A percentile compares a stretch with the other conserved stretches of the same genome.
Evolutionary conservation across 2,888 invertebrate genomes (phyloP).

Genomic region (Cryptophagus acutangulus): DNA sequence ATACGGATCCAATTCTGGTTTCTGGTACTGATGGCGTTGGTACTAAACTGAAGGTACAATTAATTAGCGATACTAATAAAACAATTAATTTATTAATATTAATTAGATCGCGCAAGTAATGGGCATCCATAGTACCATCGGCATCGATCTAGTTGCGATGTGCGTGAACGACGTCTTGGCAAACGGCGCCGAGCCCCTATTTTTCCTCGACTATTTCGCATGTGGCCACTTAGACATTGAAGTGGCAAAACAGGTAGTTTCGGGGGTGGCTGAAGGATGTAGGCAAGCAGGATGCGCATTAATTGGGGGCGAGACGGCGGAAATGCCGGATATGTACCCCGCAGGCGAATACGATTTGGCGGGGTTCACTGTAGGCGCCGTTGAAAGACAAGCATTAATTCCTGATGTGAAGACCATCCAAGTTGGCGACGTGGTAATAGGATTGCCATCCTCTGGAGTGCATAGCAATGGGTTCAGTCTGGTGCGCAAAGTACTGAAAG

Average conservation of each 20-base stretch:
- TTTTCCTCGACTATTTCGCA: constrained; percentile 96
- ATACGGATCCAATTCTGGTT: constrained; percentile 78
- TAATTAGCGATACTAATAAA: neutral
- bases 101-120: constrained; percentile 74
- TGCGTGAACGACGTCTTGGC: constrained; percentile 95
- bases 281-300: constrained; percentile 79
- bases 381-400: constrained; percentile 67
- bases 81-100: neutral
- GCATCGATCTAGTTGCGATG: constrained; percentile 96
- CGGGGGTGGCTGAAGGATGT: constrained; percentile 87
- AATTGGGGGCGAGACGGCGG: constrained; percentile 92
- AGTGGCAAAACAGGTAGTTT: constrained; percentile 71
- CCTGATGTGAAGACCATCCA: constrained; percentile 64
- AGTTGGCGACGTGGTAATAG: constrained; percentile 77
- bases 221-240: constrained; percentile 79
- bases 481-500: constrained; percentile 72
- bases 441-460: constrained; percentile 82
- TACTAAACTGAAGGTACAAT: constrained; percentile 81
- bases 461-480: constrained; percentile 95
- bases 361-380: constrained; percentile 92
- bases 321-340: constrained; percentile 93
- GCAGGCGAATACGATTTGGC: constrained; percentile 89
- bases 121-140: constrained; percentile 76
- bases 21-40: constrained; percentile 97
- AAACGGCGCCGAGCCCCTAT: constrained; percentile 92